Evolutionary conservation across 2,888 invertebrate genomes (phyloP).

Genomic region (Beris morrisii): DNA sequence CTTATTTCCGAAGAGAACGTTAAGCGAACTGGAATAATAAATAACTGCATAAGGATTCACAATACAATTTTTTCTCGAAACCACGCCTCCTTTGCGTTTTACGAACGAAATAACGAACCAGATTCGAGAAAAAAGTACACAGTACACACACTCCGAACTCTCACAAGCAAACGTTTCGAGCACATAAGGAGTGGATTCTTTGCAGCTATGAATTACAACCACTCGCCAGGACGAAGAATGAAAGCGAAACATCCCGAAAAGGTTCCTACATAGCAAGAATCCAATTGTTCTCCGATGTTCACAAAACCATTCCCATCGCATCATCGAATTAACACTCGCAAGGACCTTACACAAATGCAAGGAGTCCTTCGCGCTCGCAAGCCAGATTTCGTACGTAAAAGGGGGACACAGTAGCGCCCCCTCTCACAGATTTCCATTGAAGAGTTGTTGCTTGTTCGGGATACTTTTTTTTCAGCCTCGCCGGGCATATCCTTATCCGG

Average conservation of each 20-base stretch:
- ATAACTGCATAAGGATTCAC: constrained; percentile 9
- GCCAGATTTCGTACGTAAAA: no score
- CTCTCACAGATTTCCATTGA: no score
- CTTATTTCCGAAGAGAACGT: neutral
- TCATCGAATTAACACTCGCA: constrained; percentile 38
- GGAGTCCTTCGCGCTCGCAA: neutral
- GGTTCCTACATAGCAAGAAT: constrained; percentile 4
- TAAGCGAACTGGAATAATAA: constrained; percentile 14
- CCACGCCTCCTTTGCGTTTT: constrained; percentile 35
- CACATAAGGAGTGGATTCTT: constrained; percentile 29
- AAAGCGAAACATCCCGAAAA: constrained; percentile 21
- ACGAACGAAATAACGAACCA: constrained; percentile 36
- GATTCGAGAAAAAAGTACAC: constrained; percentile 30
- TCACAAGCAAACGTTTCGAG: constrained; percentile 4
- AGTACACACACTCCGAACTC: neutral
- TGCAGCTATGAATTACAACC: constrained; percentile 22
- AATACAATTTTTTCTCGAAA: constrained; percentile 26
- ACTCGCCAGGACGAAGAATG: constrained; percentile 22
- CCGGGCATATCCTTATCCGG: neutral
- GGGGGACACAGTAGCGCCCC: no score
- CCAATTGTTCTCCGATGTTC: constrained; percentile 21
- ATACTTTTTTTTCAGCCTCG: neutral
- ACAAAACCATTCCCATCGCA: constrained; percentile 19
- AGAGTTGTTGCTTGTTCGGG: neutral
- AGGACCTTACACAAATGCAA: constrained; percentile 22